phyloP scores from a whole-genome alignment of 2,888 invertebrate genomes.

The Limulus polyphemus region DNA sequence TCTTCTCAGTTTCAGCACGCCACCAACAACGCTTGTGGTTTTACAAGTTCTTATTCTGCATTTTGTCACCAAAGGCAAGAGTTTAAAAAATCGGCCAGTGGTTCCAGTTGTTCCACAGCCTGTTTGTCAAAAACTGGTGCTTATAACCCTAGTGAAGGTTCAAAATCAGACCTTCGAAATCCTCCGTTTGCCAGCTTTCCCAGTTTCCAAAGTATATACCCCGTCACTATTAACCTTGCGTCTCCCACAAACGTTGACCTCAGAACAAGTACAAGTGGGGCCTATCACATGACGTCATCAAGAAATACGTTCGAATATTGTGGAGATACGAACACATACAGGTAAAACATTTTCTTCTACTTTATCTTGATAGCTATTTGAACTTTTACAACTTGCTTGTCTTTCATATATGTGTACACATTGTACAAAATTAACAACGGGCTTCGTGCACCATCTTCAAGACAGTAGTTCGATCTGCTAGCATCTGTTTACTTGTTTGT shows the following conservation, averaged over 20 bases:
- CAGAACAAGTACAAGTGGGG: background rate
- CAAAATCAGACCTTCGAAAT: background rate
- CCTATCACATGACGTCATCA: constrained; percentile 6
- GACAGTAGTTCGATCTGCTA: too few species aligned
- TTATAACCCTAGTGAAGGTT: background rate
- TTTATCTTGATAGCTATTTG: too few species aligned
- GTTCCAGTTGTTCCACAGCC: background rate
- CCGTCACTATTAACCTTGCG: background rate
- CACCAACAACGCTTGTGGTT: too few species aligned
- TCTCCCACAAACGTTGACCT: background rate
- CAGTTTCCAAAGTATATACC: background rate
- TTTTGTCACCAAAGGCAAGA: background rate
- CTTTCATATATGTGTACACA: too few species aligned
- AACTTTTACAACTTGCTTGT: too few species aligned
- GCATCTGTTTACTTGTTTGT: too few species aligned
- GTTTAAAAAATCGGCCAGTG: background rate
- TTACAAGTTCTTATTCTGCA: background rate
- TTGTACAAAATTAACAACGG: too few species aligned
- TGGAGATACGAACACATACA: constrained; percentile 14
- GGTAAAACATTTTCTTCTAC: constrained; percentile 4
- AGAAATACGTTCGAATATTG: constrained; percentile 13
- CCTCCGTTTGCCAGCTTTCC: too few species aligned
- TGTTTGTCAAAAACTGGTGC: background rate
- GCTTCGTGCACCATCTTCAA: too few species aligned
- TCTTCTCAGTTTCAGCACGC: too few species aligned